Evolutionary conservation across 2,797 vertebrate genomes (phyloP), one percentile per base, ranked within the genome.

Genomic region (Pagetopsis macropterus): DNA sequence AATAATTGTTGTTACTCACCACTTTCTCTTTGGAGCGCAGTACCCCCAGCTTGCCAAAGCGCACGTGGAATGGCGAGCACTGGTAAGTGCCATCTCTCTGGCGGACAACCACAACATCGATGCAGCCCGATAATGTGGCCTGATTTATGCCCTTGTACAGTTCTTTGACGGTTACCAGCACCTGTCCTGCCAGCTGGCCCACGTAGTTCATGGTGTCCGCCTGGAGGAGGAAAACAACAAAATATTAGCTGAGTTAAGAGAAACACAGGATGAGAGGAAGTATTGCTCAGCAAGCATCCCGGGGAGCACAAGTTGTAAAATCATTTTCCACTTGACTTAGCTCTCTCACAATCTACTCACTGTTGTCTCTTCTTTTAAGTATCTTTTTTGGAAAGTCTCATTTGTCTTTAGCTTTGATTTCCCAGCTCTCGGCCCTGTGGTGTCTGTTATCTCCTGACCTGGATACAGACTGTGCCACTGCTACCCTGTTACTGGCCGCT

Each of bases 141-240:
- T 98, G 98, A 88, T 99, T 99, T 65, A 99, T 98, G 75, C 98
- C 98, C 85, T 99, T 99, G 87, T 99, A 99, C 75, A 99, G 95
- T 76, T 99, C 97, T 93, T 95, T 98, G 84, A 99, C 96, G 2
- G 98, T 99, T 74, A 97, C 97, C 88, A 99, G 93, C 88, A 99
- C 97, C 85, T 99, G 98, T 79, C 97, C 98, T 9, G 97, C 98
- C 92, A 99, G 94, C 82, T 99, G 98, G 62, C 98, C 98, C 80
- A 99, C 97, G 92, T 99, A 99, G 94, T 98, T 99, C 98, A 99
- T 99, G 88, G 96, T 98, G 93, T 96, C 96, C 63, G 83, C 92
- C 98, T 99, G 77, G 0, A 65, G 52, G 44, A 66, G 16, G 65
- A n/a, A 33, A 46, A 51, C 15, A 61, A 73, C 9, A 19, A 31